Percentiles rank a stretch among this genome's conserved stretches.
These are phyloP conservation scores for Syritta pipiens DNA, from an alignment of 2,888 invertebrate species.

Conservation along the genomic window DNA sequence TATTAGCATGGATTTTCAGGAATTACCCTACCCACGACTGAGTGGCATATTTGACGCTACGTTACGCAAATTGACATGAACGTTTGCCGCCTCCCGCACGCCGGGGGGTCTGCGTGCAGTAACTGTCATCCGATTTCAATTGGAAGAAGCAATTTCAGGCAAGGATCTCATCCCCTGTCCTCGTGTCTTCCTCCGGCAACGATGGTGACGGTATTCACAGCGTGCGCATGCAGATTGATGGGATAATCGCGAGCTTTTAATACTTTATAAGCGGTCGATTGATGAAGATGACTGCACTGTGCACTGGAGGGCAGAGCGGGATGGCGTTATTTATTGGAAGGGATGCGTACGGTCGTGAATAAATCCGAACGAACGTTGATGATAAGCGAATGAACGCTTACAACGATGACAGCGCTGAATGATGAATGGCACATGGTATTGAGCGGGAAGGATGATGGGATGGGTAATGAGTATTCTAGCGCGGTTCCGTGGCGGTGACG, in stretches of 20 bases:
- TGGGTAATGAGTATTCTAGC: conserved; percentile 10
- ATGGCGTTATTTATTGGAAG: conserved; percentile 46
- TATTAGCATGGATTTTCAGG: conserved; percentile 50
- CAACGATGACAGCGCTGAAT: conserved; percentile 26
- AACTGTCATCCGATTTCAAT: conserved; percentile 28
- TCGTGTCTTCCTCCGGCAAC: not conserved
- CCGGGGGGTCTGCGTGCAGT: not conserved
- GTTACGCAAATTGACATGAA: conserved; percentile 52
- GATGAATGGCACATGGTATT: conserved; percentile 20
- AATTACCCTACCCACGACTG: conserved; percentile 35
- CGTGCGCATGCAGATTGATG: conserved; percentile 42
- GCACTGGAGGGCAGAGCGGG: conserved; percentile 6
- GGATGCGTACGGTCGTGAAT: conserved; percentile 38
- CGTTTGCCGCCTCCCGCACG: conserved; percentile 7
- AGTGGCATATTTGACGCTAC: conserved; percentile 59
- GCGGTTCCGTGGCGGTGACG: not conserved
- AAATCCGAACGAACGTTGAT: conserved; percentile 27
- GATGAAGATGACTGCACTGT: conserved; percentile 24
- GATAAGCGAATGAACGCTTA: conserved; percentile 33
- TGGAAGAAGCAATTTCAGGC: conserved; percentile 36
- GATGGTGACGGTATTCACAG: not conserved
- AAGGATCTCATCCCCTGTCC: not conserved
- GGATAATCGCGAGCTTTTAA: conserved; percentile 61
- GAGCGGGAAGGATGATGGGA: not conserved
- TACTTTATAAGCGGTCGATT: conserved; percentile 53